These are phyloP conservation scores for Tyto alba DNA, from an alignment of 2,113 vertebrate species.

Conservation along the genomic window DNA sequence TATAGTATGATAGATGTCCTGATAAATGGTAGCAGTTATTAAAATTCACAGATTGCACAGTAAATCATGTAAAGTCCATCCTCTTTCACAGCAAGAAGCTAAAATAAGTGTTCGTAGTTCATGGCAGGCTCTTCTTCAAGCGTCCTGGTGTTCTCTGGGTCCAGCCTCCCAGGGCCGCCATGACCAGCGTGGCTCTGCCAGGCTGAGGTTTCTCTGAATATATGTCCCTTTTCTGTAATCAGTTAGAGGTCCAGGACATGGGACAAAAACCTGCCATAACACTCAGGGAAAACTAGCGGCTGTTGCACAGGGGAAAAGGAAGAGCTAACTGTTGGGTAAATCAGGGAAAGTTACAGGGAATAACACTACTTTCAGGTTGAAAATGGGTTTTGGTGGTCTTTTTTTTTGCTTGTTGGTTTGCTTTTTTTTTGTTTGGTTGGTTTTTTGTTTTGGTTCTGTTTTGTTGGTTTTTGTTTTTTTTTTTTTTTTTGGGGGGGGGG, in stretches of 20 bases:
- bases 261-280: neutral
- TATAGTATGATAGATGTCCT: conserved; percentile 53
- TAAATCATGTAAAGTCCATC: conserved; percentile 43
- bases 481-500: no score
- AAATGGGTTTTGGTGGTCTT: fast-evolving
- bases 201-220: neutral
- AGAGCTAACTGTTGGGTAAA: neutral
- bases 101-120: neutral
- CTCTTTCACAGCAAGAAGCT: conserved; percentile 17
- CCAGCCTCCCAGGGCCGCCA: neutral
- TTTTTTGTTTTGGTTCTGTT: no score
- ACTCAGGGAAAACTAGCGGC: neutral
- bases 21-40: conserved; percentile 60
- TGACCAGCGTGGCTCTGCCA: fast-evolving
- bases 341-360: neutral
- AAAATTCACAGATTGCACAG: conserved; percentile 69
- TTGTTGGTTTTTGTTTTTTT: no score
- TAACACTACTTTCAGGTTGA: neutral
- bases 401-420: neutral
- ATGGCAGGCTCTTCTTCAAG: neutral
- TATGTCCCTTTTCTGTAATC: no score
- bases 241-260: neutral
- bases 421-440: neutral
- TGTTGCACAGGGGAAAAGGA: neutral
- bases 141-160: neutral